Evolutionary conservation across 2,113 vertebrate species (phyloP), one percentile per base, ranked within the genome.

Genomic region (Mugil cephalus): DNA sequence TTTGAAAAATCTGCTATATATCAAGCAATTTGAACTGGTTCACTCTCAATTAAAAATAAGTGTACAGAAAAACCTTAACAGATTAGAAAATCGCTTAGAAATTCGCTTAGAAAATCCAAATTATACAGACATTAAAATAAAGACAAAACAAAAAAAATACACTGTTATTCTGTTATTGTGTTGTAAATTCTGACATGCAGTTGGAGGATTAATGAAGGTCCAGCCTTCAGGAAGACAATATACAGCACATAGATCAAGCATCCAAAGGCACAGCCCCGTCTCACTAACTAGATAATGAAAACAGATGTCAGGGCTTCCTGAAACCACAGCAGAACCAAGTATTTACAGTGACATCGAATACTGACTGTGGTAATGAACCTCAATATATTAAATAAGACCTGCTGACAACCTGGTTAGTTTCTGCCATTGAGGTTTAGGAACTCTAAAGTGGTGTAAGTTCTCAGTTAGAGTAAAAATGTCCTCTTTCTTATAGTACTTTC

Each of bases 201-300:
- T 17, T 59, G 21, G 53, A 9, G n/a, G 14, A 58, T 47, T 2
- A 24, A 0, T 35, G 64, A 87, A 86, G 87, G 75, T 77, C 85
- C 87, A 53, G 88, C 85, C 85, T 84, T 70, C 69, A 77, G 24
- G 0, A 9, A 59, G 15, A 69, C 34, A 18, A 43, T 56, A 42
- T 54, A 62, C 34, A 6, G 19, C 24, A 30, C 24, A n/a, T 46
- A 42, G 24, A 52, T 15, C 3, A 24, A 38, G 0, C 15, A 3
- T 8, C 21, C 40, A 40, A 30, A 64, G 66, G 77, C 71, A 8
- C 74, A 6, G 69, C 74, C 56, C 75, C 39, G 2, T 34, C 21
- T 58, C 42, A 10, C 6, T 7, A 59, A 45, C 45, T 52, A 2
- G 13, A 8, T 11, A 42, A 30, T 30, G 24, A 30, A 30, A 30